Evolutionary conservation across 2,113 vertebrate species (phyloP).

Genomic region (human): DNA sequence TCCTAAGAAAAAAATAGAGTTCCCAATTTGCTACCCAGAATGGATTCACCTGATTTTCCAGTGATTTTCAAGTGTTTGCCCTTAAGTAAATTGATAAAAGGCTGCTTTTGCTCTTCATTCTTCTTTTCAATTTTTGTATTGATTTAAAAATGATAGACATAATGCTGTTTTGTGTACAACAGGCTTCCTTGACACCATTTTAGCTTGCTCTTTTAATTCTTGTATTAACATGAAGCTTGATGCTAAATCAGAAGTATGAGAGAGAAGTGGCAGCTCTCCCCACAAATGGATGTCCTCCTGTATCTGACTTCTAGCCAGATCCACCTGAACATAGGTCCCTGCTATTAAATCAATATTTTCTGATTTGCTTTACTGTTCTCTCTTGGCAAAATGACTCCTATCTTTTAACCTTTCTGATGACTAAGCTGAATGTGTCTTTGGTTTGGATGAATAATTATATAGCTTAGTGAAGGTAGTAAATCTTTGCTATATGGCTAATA

Average conservation of each 20-base stretch:
- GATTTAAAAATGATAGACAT: conserved; percentile 34
- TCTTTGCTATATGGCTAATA: conserved; percentile 37
- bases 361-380: conserved; percentile 55
- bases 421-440: conserved; percentile 49
- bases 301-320: not conserved
- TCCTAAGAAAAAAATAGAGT: not conserved
- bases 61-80: not conserved
- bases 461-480: not conserved
- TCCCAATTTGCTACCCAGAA: not conserved
- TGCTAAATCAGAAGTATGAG: not conserved
- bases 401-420: conserved; percentile 61
- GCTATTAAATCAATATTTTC: conserved; percentile 40
- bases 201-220: not conserved
- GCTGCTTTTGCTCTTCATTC: not conserved
- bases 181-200: not conserved
- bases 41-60: not conserved
- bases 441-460: conserved; percentile 54
- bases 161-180: not conserved
- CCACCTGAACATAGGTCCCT: not conserved
- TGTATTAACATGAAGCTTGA: not conserved
- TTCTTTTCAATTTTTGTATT: not conserved
- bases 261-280: not conserved
- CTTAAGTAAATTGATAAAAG: conserved; percentile 16
- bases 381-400: conserved; percentile 32
- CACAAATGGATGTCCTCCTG: not conserved